These are phyloP conservation scores for Macropus fuliginosus DNA, from an alignment of 2,797 vertebrate genomes.

Conservation along the genomic window DNA sequence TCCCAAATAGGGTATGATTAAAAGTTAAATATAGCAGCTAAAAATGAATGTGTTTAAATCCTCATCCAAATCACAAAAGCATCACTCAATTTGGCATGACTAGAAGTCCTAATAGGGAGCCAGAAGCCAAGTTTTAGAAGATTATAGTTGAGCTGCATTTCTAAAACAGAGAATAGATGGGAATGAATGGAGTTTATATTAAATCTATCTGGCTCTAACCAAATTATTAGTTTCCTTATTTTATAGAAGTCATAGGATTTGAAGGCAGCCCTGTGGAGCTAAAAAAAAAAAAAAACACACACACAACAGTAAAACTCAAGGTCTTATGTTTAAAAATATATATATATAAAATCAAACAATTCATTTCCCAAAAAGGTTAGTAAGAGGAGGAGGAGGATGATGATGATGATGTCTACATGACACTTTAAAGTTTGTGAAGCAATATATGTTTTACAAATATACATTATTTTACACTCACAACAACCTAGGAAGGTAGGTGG, in stretches of 20 bases:
- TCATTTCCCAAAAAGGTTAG: slow-evolving; percentile 16
- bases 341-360: slow-evolving; percentile 2
- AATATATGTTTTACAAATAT: not conserved
- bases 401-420: not conserved
- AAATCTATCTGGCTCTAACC: not conserved
- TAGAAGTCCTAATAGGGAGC: not conserved
- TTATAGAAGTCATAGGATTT: not conserved
- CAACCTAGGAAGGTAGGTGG: not conserved
- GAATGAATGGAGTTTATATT: not conserved
- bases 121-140: not conserved
- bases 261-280: not conserved
- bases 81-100: not conserved
- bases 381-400: slow-evolving; percentile 13
- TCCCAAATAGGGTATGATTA: slow-evolving; percentile 51
- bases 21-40: slow-evolving; percentile 68
- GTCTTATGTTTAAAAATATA: not conserved
- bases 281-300: not conserved
- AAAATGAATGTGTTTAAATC: slow-evolving; percentile 48
- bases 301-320: not conserved
- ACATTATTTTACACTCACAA: not conserved
- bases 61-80: slow-evolving; percentile 45
- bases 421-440: not conserved
- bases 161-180: not conserved
- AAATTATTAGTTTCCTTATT: not conserved
- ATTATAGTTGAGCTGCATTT: not conserved